phyloP scores from a whole-genome alignment of 2,888 invertebrate genomes.

The Drosophila tripunctata region DNA sequence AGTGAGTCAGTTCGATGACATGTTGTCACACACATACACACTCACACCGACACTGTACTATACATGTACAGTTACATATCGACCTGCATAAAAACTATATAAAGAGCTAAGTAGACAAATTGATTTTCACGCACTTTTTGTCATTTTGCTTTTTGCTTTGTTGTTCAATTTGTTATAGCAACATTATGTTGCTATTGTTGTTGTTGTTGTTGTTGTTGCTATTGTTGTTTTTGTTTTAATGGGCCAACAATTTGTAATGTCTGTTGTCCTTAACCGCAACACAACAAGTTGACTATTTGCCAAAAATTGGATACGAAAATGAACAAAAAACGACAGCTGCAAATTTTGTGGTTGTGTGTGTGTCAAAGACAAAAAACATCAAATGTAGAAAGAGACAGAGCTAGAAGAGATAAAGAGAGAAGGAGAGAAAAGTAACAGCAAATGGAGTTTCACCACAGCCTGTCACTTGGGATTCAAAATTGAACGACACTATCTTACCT shows the following conservation, averaged over 20 bases:
- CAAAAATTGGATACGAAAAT: conserved; percentile 39
- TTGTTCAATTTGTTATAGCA: conserved; percentile 31
- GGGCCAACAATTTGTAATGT: conserved; percentile 49
- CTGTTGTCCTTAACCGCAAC: conserved; percentile 37
- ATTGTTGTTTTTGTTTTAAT: conserved; percentile 40
- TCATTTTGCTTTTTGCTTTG: conserved; percentile 35
- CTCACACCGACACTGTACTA: neutral
- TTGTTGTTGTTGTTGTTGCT: conserved; percentile 4
- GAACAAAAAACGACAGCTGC: conserved; percentile 24
- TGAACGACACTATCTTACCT: neutral
- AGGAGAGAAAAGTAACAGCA: neutral
- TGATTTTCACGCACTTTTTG: conserved; percentile 62
- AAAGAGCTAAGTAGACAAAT: conserved; percentile 48
- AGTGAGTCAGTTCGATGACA: neutral
- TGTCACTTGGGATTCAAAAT: conserved; percentile 2
- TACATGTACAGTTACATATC: conserved; percentile 2
- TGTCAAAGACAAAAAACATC: neutral
- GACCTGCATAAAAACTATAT: conserved; percentile 53
- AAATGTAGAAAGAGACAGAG: neutral
- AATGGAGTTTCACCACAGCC: conserved; percentile 2
- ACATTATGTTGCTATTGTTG: conserved; percentile 8
- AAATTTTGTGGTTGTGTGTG: conserved; percentile 8
- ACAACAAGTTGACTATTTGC: conserved; percentile 39
- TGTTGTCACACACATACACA: conserved; percentile 10
- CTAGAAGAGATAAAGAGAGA: neutral